A percentile compares a stretch with the other conserved stretches of the same genome.
These are phyloP conservation scores for Pungitius pungitius DNA, from an alignment of 2,113 vertebrate genomes.

Conservation along the genomic window DNA sequence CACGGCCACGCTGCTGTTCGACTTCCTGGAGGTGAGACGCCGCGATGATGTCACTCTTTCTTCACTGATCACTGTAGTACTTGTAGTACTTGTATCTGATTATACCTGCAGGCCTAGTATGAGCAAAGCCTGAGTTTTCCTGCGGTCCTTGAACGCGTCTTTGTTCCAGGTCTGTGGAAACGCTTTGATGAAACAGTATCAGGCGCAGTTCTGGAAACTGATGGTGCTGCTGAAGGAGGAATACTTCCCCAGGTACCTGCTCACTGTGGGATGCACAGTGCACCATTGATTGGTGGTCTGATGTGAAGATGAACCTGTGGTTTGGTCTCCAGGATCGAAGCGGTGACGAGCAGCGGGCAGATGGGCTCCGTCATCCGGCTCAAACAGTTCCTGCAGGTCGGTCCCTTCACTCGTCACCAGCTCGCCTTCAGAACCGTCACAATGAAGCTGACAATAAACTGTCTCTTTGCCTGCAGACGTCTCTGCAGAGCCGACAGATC, in stretches of 20 bases:
- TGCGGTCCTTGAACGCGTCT: not conserved
- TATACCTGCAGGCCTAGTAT: not conserved
- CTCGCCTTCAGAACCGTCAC: too few relatives aligned
- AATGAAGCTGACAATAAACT: too few relatives aligned
- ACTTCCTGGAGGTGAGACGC: constrained; percentile 89
- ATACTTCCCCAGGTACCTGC: constrained; percentile 66
- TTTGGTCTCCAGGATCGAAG: constrained; percentile 62
- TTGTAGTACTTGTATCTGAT: not conserved
- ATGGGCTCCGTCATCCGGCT: constrained; percentile 74
- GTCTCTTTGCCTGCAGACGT: constrained; percentile 46
- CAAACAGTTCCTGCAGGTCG: constrained; percentile 68
- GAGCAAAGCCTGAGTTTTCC: not conserved
- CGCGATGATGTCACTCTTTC: too few relatives aligned
- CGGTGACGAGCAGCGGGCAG: constrained; percentile 58
- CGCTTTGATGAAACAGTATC: constrained; percentile 65
- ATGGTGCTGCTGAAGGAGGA: constrained; percentile 67
- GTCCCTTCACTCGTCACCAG: too few relatives aligned
- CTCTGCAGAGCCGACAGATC: constrained; percentile 78
- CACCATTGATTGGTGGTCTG: too few relatives aligned
- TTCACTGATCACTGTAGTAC: not conserved
- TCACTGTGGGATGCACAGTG: not conserved
- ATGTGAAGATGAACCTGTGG: not conserved
- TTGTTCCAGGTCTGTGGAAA: constrained; percentile 64
- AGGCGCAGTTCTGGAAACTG: constrained; percentile 74
- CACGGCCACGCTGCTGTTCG: constrained; percentile 91